Conservation (phyloP, 2,888 invertebrate genomes). For the Catocala nupta region DNA sequence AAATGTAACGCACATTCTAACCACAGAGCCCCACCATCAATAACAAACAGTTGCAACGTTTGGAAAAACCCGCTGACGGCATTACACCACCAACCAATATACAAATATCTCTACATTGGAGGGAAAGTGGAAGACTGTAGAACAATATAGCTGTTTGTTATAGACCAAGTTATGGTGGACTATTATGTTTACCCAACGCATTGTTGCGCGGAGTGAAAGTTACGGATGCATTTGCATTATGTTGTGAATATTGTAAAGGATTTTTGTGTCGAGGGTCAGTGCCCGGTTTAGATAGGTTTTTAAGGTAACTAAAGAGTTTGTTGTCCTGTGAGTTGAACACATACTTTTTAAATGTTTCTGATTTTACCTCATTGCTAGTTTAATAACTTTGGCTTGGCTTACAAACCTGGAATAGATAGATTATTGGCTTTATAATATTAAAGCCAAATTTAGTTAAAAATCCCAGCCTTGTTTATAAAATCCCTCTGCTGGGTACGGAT, state of each 20-base stretch:
- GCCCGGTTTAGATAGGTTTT: constrained; percentile 1
- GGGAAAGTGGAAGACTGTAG: constrained; percentile 1
- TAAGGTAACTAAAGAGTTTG: no score
- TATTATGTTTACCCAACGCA: constrained; percentile 41
- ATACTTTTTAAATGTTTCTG: no score
- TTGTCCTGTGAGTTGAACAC: no score
- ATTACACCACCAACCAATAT: constrained; percentile 30
- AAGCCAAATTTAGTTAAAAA: no score
- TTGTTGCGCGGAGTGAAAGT: constrained; percentile 54
- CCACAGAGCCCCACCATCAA: constrained; percentile 31
- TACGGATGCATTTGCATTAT: constrained; percentile 49
- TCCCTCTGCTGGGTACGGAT: no score
- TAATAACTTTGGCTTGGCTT: no score
- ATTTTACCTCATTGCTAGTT: no score
- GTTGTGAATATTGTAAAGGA: constrained; percentile 31
- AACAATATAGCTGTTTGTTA: constrained; percentile 6
- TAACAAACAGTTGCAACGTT: constrained; percentile 49
- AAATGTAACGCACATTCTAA: constrained; percentile 4
- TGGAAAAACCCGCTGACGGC: constrained; percentile 48
- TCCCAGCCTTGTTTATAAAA: no score
- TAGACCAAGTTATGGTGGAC: constrained; percentile 34
- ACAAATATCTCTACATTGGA: constrained; percentile 22
- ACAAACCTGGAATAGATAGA: no score
- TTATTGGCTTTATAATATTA: no score
- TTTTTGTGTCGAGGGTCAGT: constrained; percentile 24